A percentile compares a stretch with the other conserved stretches of the same genome.
These are phyloP conservation scores for Mormyrops boulengeri DNA, from an alignment of 2,797 vertebrate genomes.

Conservation along the genomic window DNA sequence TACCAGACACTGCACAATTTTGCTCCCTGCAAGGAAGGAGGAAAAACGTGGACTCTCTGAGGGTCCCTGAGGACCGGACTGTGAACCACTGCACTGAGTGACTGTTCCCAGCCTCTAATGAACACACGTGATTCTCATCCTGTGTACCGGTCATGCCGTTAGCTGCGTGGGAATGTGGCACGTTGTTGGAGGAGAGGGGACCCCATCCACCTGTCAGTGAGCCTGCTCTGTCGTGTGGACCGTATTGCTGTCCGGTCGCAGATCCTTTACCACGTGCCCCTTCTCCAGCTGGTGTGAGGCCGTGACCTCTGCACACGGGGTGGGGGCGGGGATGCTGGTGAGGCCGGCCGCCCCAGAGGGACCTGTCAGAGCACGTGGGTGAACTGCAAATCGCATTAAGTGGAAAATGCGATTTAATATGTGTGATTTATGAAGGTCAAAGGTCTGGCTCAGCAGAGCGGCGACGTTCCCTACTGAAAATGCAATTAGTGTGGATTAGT, in stretches of 20 bases:
- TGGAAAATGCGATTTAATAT: constrained; percentile 19
- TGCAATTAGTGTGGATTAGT: constrained; percentile 16
- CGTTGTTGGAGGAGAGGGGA: neutral
- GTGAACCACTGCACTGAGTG: neutral
- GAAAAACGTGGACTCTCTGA: neutral
- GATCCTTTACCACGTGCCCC: neutral
- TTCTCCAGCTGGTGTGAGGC: neutral
- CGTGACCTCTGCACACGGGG: neutral
- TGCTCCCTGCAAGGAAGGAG: neutral
- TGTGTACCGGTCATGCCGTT: neutral
- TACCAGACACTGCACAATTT: neutral
- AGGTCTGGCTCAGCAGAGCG: neutral
- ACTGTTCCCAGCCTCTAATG: neutral
- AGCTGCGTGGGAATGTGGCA: neutral
- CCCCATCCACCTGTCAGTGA: neutral
- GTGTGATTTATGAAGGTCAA: constrained; percentile 12
- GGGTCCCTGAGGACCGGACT: neutral
- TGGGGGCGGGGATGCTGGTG: neutral
- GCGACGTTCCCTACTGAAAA: neutral
- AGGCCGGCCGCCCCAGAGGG: neutral
- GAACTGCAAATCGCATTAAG: constrained; percentile 15
- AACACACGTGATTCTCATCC: neutral
- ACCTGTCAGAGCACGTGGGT: neutral
- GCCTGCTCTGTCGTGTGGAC: neutral
- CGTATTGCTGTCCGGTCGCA: neutral